These are phyloP conservation scores for Netelia melanura DNA, from an alignment of 2,888 invertebrate species.

Conservation along the genomic window DNA sequence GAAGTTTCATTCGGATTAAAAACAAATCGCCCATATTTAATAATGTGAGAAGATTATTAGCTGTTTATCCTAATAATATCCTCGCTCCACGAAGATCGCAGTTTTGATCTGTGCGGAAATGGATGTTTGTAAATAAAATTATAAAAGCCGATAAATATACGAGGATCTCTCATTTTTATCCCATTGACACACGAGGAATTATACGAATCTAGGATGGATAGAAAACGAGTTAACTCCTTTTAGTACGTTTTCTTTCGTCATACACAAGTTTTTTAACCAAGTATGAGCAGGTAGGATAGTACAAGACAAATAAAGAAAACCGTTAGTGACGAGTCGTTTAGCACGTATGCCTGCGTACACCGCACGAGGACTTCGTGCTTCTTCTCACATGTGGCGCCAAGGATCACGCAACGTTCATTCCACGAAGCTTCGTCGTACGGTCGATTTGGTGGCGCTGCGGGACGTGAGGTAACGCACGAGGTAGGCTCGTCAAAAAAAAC, in stretches of 20 bases:
- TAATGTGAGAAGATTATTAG: constrained; percentile 63
- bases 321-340: background rate
- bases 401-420: background rate
- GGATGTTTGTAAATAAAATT: constrained; percentile 80
- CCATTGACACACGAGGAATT: constrained; percentile 35
- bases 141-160: constrained; percentile 72
- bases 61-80: constrained; percentile 57
- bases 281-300: background rate
- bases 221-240: background rate
- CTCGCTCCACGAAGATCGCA: constrained; percentile 60
- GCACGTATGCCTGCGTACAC: background rate
- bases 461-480: background rate
- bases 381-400: background rate
- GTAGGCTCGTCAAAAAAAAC: constrained; percentile 11
- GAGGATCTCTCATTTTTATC: constrained; percentile 69
- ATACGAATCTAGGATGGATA: constrained; percentile 30
- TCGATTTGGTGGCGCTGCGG: background rate
- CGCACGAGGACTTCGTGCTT: background rate
- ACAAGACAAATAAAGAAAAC: background rate
- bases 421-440: background rate
- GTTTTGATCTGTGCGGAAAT: constrained; percentile 75
- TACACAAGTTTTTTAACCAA: background rate
- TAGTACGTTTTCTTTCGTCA: background rate
- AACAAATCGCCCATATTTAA: constrained; percentile 30
- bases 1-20: constrained; percentile 42